Percentiles rank a stretch among this genome's conserved stretches.
Evolutionary conservation across 2,797 vertebrate species (phyloP).

Genomic region (Micropoecilia bifurca): DNA sequence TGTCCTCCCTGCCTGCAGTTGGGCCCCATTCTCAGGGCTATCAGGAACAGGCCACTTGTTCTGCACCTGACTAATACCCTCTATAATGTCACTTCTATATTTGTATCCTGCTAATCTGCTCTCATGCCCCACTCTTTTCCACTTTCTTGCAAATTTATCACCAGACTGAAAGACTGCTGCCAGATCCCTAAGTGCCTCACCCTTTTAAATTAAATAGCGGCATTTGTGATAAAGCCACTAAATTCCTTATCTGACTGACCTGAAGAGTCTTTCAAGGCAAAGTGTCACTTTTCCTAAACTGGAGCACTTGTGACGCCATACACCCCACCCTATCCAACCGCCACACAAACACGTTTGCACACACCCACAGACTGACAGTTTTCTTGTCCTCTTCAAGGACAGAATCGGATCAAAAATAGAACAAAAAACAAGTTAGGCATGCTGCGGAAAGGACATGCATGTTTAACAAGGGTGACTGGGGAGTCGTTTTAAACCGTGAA

Average conservation of each 20-base stretch:
- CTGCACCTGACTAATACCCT: conserved; percentile 85
- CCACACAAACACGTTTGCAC: conserved; percentile 47
- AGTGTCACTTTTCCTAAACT: conserved; percentile 87
- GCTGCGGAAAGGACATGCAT: conserved; percentile 42
- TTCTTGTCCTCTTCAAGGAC: conserved; percentile 79
- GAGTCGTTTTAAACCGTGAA: conserved; percentile 32
- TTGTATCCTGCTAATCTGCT: conserved; percentile 86
- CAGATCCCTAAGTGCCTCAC: conserved; percentile 91
- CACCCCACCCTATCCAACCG: conserved; percentile 50
- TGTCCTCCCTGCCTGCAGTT: conserved; percentile 53
- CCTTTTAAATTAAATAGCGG: conserved; percentile 98
- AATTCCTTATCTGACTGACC: conserved; percentile 97
- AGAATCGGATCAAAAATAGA: conserved; percentile 77
- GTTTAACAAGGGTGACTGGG: conserved; percentile 33
- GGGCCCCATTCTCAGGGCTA: conserved; percentile 69
- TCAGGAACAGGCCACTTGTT: conserved; percentile 82
- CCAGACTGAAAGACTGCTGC: conserved; percentile 88
- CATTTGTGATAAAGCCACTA: conserved; percentile 99
- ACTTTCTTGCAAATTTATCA: conserved; percentile 94
- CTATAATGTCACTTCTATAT: conserved; percentile 87
- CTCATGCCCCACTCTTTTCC: conserved; percentile 81
- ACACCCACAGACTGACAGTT: conserved; percentile 59
- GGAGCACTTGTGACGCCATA: conserved; percentile 73
- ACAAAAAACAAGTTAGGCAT: conserved; percentile 67
- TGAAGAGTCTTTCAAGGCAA: conserved; percentile 93